Evolutionary conservation across 2,113 vertebrate species (phyloP).

Genomic region (Passer domesticus): DNA sequence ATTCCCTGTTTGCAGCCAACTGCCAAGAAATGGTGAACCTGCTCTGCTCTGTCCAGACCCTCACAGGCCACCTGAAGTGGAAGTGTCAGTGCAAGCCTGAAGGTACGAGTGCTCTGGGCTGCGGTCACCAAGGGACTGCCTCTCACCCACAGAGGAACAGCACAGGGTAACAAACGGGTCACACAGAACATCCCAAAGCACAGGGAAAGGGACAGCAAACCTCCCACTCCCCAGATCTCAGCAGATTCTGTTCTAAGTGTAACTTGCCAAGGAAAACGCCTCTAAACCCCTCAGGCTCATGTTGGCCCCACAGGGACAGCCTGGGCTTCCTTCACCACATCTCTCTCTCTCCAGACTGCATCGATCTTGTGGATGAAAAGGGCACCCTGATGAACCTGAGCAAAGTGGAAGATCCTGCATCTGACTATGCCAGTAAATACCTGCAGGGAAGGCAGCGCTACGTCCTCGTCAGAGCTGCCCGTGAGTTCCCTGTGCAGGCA

Average conservation of each 20-base stretch:
- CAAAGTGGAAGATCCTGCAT: background rate
- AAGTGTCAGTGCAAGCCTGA: conserved; percentile 12
- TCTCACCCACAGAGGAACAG: rapidly evolving
- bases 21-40: conserved; percentile 36
- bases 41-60: conserved; percentile 15
- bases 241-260: background rate
- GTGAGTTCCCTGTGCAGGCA: background rate
- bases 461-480: conserved; percentile 13
- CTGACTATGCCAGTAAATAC: background rate
- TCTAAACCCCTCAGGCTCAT: background rate
- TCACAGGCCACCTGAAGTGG: conserved; percentile 29
- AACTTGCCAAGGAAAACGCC: background rate
- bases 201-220: background rate
- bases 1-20: background rate
- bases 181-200: background rate
- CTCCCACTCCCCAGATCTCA: background rate
- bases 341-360: background rate
- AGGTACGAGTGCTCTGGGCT: background rate
- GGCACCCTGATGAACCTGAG: conserved; percentile 42
- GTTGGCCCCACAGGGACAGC: background rate
- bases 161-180: background rate
- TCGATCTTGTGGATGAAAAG: conserved; percentile 22
- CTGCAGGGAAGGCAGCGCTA: conserved; percentile 28
- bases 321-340: background rate
- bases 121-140: rapidly evolving